Percentiles rank a stretch among this genome's conserved stretches.
These are phyloP conservation scores for Adelognathus sp. DNA, from an alignment of 2,888 invertebrate genomes.

Conservation along the genomic window DNA sequence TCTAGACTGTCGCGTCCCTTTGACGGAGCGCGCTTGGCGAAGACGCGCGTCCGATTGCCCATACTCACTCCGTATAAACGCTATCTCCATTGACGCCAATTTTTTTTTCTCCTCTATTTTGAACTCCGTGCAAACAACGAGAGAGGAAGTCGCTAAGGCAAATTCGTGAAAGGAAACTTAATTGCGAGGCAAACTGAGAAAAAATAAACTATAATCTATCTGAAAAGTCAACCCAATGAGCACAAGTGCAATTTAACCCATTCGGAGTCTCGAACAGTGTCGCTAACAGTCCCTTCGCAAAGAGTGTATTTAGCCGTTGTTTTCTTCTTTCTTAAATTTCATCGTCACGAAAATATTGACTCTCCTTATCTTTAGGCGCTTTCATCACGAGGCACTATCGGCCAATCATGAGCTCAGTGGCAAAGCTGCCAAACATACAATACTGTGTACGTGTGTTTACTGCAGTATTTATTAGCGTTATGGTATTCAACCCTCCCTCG, in stretches of 20 bases:
- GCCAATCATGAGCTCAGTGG: constrained; percentile 26
- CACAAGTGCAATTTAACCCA: constrained; percentile 11
- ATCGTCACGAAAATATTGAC: neutral
- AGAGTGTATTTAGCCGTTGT: neutral
- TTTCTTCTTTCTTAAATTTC: no score
- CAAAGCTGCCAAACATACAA: neutral
- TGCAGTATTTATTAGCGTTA: constrained; percentile 55
- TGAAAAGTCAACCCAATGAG: constrained; percentile 16
- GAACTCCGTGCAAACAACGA: neutral
- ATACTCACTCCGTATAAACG: neutral
- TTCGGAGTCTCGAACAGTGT: neutral
- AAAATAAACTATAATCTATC: constrained; percentile 33
- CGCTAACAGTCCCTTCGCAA: neutral
- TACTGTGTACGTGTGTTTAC: neutral
- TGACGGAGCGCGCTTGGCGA: neutral
- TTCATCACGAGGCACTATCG: constrained; percentile 24
- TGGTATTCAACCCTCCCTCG: constrained; percentile 51
- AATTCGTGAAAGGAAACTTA: constrained; percentile 3
- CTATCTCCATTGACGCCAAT: neutral
- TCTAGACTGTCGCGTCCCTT: constrained; percentile 46
- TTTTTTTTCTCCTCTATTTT: constrained; percentile 20
- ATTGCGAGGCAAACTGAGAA: neutral
- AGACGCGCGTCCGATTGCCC: constrained; percentile 7
- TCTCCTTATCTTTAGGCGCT: neutral
- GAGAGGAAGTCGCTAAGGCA: neutral